Conservation (phyloP, 1,140 invertebrate genomes). For the Onthophagus taurus region DNA sequence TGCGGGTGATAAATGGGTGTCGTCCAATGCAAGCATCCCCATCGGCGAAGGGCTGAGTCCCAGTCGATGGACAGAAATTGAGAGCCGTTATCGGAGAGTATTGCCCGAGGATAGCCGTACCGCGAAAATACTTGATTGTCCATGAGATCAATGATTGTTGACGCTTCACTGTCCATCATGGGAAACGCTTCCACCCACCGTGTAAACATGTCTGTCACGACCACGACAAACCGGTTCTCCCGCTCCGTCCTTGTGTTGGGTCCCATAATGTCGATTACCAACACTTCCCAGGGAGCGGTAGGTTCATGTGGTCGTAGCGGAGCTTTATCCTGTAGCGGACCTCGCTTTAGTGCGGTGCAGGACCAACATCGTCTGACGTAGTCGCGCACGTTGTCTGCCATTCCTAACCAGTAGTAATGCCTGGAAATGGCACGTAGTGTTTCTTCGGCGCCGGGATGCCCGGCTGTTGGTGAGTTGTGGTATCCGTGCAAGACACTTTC, state of each 20-base stretch:
- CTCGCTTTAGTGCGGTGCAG: not conserved
- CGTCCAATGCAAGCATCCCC: conserved; percentile 1
- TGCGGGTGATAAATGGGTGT: conserved; percentile 1
- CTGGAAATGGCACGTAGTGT: not conserved
- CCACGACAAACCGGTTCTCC: not conserved
- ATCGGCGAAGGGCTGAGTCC: not conserved
- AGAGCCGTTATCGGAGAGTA: conserved; percentile 10
- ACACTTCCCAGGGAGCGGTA: not conserved
- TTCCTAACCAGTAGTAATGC: not conserved
- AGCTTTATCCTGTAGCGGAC: not conserved
- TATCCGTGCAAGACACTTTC: not conserved
- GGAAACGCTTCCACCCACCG: conserved; percentile 1
- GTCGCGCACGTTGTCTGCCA: not conserved
- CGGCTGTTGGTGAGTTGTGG: not conserved
- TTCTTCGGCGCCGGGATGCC: not conserved
- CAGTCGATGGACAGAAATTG: conserved; percentile 6
- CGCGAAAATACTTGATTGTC: conserved; percentile 7
- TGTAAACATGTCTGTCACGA: not conserved
- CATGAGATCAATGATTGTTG: not conserved
- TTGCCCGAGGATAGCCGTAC: conserved; percentile 10
- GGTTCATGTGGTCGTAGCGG: not conserved
- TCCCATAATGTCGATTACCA: not conserved
- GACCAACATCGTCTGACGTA: not conserved
- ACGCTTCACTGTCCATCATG: not conserved
- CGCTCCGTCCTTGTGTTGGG: not conserved